Conservation (phyloP, 2,797 vertebrate species). For the Australoheros facetus region DNA sequence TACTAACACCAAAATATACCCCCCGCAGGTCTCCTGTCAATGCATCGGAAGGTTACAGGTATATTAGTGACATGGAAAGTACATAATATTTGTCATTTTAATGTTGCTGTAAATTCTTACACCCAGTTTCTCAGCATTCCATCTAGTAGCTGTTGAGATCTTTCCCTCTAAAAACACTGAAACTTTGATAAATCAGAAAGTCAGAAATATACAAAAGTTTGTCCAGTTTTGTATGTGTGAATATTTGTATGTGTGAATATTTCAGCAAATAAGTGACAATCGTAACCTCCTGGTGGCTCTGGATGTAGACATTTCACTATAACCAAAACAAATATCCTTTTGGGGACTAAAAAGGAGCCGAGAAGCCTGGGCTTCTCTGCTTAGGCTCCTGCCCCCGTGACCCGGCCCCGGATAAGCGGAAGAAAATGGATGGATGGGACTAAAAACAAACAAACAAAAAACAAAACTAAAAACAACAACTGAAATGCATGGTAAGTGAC, state of each 20-base stretch:
- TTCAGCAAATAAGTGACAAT: not conserved
- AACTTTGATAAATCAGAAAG: not conserved
- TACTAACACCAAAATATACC: no score
- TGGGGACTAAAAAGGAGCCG: no score
- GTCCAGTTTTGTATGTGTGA: not conserved
- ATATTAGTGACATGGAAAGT: not conserved
- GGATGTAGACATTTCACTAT: not conserved
- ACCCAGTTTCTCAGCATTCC: no score
- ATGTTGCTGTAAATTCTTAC: not conserved
- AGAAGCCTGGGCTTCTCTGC: no score
- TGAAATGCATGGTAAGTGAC: not conserved
- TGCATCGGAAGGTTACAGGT: not conserved
- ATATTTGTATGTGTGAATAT: not conserved
- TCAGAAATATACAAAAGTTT: not conserved
- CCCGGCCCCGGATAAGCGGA: no score
- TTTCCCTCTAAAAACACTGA: not conserved
- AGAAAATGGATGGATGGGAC: no score
- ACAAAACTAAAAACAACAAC: not conserved
- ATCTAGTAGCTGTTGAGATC: not conserved
- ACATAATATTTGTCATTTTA: not conserved
- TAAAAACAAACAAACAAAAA: not conserved
- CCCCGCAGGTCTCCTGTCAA: not conserved
- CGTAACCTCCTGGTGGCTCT: not conserved
- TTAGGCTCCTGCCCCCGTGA: no score
- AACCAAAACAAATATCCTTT: not conserved